A percentile compares a stretch with the other conserved stretches of the same genome.
These are phyloP conservation scores for Drosophila anomalata DNA, from an alignment of 2,888 invertebrate genomes.

Conservation along the genomic window DNA sequence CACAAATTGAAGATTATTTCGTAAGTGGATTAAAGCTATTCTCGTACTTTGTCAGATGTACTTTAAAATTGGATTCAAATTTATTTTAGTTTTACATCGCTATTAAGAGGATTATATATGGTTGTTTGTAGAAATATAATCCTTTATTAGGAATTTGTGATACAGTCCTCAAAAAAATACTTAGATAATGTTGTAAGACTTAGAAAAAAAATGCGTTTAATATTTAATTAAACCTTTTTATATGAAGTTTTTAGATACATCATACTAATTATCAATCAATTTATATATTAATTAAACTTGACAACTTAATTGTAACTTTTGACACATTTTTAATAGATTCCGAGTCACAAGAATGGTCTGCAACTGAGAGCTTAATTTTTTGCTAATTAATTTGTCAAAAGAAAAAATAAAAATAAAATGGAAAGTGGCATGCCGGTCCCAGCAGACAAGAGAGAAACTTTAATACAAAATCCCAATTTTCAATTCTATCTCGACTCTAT, in stretches of 20 bases:
- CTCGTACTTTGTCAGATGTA: not conserved
- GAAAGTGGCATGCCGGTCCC: not conserved
- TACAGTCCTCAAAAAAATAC: no score
- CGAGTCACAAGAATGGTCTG: not conserved
- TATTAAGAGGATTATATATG: not conserved
- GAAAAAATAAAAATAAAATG: not conserved
- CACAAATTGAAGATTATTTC: not conserved
- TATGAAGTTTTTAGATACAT: no score
- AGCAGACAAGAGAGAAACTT: not conserved
- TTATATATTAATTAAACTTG: no score
- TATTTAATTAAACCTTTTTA: no score
- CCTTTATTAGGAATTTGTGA: no score
- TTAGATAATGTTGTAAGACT: no score
- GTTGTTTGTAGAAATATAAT: not conserved
- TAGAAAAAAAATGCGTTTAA: no score
- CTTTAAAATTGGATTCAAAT: not conserved
- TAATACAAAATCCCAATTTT: conserved; percentile 1
- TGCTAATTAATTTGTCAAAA: not conserved
- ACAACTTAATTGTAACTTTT: no score
- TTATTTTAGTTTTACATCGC: not conserved
- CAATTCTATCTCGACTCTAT: conserved; percentile 1
- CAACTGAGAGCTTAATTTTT: not conserved
- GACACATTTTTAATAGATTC: no score
- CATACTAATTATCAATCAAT: no score
- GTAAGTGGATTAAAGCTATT: conserved; percentile 1